Base-by-base conservation (phyloP, 2,888 invertebrate species). In the Melieria omissa region DNA sequence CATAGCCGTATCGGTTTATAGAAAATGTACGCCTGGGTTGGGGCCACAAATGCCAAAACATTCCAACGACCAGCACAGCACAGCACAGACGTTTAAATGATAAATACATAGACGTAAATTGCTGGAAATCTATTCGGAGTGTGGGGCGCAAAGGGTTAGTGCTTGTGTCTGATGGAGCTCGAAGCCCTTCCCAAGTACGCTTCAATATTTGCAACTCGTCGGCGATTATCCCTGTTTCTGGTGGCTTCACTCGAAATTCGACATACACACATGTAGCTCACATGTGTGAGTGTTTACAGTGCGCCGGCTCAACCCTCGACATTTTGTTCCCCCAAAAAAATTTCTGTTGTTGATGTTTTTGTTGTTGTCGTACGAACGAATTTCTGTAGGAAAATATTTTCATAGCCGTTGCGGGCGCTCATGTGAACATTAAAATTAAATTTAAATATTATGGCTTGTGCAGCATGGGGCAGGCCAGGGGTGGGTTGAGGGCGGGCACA, bases 371-470 rank as follows among this genome's bases (percentile, higher is more conserved):
- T 46, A 55, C 41, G 29, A 29, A n/a, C 47, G 9, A 41, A 45
- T 69, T 69, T 67, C 60, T 52, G 52, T 69, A 69, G 9, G 71
- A 61, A 68, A 74, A 74, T 71, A 61, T 68, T 69, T 73, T 72
- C 61, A 8, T 71, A 57, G 46, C 64, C 52, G 55, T n/a, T 55
- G 62, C 63, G 69, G 63, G 62, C 65, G 78, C 81, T 81, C 81
- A 79, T 83, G 82, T 81, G 82, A 78, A 81, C 78, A 82, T 82
- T 82, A 79, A 83, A 82, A 83, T 83, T 82, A 82, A 83, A 83
- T 82, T 82, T 82, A 82, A 83, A 83, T 82, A 83, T 82, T 82
- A 82, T 82, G 83, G 57, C 69, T 82, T 82, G 83, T 82, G 55
- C 69, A 69, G 63, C 29, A 62, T 69, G 63, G 47, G 77, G 76